Base-by-base conservation (phyloP, 2,797 vertebrate species). In the Brotula barbata region DNA sequence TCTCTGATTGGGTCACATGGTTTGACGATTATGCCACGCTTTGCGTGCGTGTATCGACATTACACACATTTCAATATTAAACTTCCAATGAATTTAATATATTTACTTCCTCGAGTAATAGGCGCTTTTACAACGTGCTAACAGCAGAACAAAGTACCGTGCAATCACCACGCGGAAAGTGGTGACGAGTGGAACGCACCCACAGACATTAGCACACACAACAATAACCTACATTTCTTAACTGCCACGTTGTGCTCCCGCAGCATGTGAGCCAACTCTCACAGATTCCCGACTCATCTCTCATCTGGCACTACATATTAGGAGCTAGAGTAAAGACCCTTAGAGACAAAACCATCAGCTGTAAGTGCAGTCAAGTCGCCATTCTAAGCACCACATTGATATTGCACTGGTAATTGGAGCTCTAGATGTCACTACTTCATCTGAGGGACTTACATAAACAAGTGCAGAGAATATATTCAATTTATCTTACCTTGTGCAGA, bases 401-500 rank as follows among this genome's bases (percentile, higher is more conserved):
- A 88, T 86, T 78, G 78, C 72, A 57, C 76, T 75, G 78, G 84
- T 89, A 90, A 87, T 89, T 88, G 85, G 87, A 86, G 66, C 71
- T 81, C 77, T 77, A 56, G 45, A 67, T 85, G 87, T 85, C 89
- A 84, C 82, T 54, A 71, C 67, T 67, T 80, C 43, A 44, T 86
- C 85, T 71, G 52, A 70, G 74, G 81, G 81, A 88, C 78, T 82
- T 73, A 72, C 83, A 82, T 81, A 88, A 88, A 89, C 85, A 87
- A 84, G 81, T 69, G 71, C 56, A 60, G 64, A 71, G 75, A 80
- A 78, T 76, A 81, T 84, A 63, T 82, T 84, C 74, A 78, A 89
- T 88, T 85, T 67, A 81, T 89, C 89, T 90, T 89, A 89, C 89
- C 88, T 89, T 84, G 79, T 72, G 84, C 69, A 64, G 75, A 77